A percentile compares a stretch with the other conserved stretches of the same genome.
phyloP scores from a whole-genome alignment of 2,113 vertebrate genomes.

The Sylvia atricapilla region DNA sequence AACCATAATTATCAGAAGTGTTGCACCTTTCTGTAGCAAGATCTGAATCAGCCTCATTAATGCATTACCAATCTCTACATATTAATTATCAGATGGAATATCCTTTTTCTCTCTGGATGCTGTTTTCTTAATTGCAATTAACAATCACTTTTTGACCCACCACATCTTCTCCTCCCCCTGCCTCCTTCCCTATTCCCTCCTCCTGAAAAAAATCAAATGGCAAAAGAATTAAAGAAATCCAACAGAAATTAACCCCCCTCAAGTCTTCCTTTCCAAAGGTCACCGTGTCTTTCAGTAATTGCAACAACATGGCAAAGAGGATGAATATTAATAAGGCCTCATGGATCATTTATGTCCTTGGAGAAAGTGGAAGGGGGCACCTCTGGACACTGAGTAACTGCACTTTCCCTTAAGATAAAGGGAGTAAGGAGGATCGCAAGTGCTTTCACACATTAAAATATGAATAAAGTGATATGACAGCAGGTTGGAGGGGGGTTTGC shows the following conservation, averaged over 20 bases:
- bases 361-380: slow-evolving; percentile 7
- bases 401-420: slow-evolving; percentile 17
- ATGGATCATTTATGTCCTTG: slow-evolving; percentile 45
- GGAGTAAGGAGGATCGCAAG: neutral
- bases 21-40: slow-evolving; percentile 38
- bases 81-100: slow-evolving; percentile 65
- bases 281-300: slow-evolving; percentile 65
- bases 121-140: slow-evolving; percentile 68
- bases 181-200: neutral
- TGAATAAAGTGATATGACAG: neutral
- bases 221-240: slow-evolving; percentile 57
- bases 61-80: slow-evolving; percentile 46
- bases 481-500: neutral
- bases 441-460: neutral
- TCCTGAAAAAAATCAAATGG: slow-evolving; percentile 48
- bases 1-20: neutral
- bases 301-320: slow-evolving; percentile 60
- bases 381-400: slow-evolving; percentile 25
- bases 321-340: slow-evolving; percentile 65
- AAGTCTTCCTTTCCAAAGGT: slow-evolving; percentile 65
- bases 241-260: slow-evolving; percentile 45
- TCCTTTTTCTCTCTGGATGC: slow-evolving; percentile 51
- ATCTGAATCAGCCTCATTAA: slow-evolving; percentile 63
- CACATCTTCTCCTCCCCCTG: slow-evolving; percentile 18
- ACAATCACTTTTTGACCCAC: slow-evolving; percentile 65